Evolutionary conservation across 2,113 vertebrate genomes (phyloP).

Genomic region (Pantherophis guttatus): DNA sequence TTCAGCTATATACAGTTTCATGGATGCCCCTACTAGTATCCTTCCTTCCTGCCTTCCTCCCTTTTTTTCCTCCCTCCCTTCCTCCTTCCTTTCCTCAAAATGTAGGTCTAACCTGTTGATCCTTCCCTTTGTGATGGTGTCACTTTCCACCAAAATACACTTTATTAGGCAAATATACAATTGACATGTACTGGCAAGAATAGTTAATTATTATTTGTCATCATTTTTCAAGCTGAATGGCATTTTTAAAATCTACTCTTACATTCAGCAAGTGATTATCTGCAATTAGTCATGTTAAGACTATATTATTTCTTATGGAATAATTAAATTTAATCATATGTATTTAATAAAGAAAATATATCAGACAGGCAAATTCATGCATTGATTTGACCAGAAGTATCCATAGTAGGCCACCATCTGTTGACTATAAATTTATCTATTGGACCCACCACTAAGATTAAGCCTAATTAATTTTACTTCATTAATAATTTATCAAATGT

Average conservation of each 20-base stretch:
- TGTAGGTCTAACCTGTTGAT: not conserved
- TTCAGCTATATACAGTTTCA: not conserved
- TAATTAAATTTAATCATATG: conserved; percentile 29
- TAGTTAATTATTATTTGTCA: not conserved
- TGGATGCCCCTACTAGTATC: not conserved
- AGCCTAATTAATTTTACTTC: conserved; percentile 33
- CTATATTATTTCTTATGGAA: not conserved
- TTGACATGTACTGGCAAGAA: not conserved
- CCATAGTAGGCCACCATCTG: not conserved
- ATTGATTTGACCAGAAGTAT: conserved; percentile 8
- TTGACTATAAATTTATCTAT: conserved; percentile 24
- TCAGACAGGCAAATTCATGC: conserved; percentile 13
- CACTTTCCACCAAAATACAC: not conserved
- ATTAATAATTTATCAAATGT: conserved; percentile 26
- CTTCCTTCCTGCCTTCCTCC: not conserved
- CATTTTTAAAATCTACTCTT: conserved; percentile 9
- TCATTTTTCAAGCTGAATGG: not conserved
- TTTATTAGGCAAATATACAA: not conserved
- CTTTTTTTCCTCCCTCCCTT: too few relatives aligned
- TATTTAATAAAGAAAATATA: conserved; percentile 34
- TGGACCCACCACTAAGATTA: conserved; percentile 18
- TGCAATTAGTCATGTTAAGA: conserved; percentile 1
- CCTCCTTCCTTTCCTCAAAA: not conserved
- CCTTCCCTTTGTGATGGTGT: not conserved
- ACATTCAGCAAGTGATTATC: not conserved